phyloP scores from a whole-genome alignment of 2,888 invertebrate genomes.

The Oithona nana region DNA sequence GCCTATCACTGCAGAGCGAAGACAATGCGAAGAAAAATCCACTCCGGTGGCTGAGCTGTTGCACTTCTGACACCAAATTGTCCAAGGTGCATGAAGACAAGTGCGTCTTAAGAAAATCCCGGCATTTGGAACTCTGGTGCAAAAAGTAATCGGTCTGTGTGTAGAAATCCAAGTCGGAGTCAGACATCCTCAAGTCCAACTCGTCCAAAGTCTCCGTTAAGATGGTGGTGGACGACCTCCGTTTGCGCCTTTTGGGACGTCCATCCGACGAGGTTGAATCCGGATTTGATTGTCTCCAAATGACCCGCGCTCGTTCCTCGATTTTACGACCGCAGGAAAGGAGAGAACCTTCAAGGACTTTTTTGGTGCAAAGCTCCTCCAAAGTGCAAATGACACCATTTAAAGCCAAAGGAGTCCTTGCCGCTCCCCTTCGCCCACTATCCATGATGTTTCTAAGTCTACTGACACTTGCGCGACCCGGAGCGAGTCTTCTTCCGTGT shows the following conservation, averaged over 20 bases:
- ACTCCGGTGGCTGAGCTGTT: background rate
- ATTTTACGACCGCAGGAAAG: background rate
- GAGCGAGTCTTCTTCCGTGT: too few species aligned
- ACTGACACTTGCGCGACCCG: too few species aligned
- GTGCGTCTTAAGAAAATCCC: background rate
- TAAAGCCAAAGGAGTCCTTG: too few species aligned
- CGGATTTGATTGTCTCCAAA: too few species aligned
- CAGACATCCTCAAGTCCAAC: too few species aligned
- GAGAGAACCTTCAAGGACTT: background rate
- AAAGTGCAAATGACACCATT: too few species aligned
- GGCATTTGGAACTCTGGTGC: background rate
- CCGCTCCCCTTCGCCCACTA: too few species aligned
- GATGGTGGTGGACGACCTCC: background rate
- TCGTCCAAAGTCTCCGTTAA: too few species aligned
- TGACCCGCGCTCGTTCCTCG: background rate
- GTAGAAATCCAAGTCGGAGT: background rate
- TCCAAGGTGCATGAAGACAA: background rate
- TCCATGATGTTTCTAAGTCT: too few species aligned
- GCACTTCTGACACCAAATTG: background rate
- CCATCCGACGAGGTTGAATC: too few species aligned
- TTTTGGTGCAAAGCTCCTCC: background rate
- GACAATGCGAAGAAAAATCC: background rate
- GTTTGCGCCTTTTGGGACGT: background rate
- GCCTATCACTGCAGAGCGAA: background rate
- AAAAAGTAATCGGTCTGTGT: background rate